Percentiles rank a stretch among this genome's conserved stretches.
phyloP scores from a whole-genome alignment of 2,113 vertebrate species.

The Ailurus styani region DNA sequence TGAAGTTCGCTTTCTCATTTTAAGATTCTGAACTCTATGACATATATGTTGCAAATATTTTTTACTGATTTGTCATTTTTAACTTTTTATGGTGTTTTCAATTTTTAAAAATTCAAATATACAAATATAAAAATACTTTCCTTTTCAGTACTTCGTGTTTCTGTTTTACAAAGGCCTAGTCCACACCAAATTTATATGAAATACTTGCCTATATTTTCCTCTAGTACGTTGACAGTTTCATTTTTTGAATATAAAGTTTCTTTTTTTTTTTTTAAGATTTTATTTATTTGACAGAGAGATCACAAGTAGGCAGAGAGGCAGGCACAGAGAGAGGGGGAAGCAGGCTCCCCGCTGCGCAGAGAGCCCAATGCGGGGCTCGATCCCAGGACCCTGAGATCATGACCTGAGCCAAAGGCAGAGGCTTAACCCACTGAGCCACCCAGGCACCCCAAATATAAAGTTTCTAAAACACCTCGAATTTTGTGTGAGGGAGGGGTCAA shows the following conservation, averaged over 20 bases:
- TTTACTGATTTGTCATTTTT: not conserved
- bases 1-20: not conserved
- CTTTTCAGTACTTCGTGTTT: not conserved
- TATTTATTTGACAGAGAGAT: no score
- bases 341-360: no score
- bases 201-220: not conserved
- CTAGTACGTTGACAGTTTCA: not conserved
- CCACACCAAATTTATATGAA: not conserved
- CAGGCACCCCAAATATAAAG: not conserved
- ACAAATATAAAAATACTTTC: not conserved
- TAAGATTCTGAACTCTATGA: not conserved
- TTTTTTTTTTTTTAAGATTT: no score
- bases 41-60: not conserved
- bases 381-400: no score
- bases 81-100: not conserved
- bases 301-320: no score
- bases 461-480: not conserved
- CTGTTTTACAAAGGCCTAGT: not conserved
- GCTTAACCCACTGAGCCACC: no score
- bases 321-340: no score
- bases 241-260: constrained; percentile 17
- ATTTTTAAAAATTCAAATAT: constrained; percentile 14
- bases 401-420: no score
- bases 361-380: no score
- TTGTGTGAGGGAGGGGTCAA: not conserved